phyloP scores from a whole-genome alignment of 2,888 invertebrate species.

The Saturnia pavonia region DNA sequence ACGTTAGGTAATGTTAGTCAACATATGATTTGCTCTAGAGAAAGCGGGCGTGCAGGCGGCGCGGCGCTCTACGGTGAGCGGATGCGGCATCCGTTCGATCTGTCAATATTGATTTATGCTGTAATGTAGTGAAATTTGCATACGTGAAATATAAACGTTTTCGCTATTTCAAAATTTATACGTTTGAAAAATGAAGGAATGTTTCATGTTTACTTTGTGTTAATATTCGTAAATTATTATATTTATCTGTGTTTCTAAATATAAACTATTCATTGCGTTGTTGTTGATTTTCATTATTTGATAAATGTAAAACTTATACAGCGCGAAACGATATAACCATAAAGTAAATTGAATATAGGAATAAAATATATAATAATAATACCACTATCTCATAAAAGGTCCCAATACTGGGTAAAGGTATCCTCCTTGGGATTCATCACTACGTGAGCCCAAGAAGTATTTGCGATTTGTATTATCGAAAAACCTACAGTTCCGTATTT shows the following conservation, averaged over 20 bases:
- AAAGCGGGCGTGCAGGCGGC: constrained; percentile 1
- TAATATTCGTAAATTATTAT: background rate
- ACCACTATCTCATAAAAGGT: too few relatives aligned
- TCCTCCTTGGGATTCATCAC: too few relatives aligned
- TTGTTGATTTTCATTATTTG: background rate
- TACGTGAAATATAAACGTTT: background rate
- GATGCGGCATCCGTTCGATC: background rate
- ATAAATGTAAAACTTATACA: background rate
- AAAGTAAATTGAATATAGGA: too few relatives aligned
- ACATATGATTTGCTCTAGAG: constrained; percentile 13
- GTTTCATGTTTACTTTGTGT: background rate
- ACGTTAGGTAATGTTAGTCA: constrained; percentile 12
- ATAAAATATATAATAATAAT: too few relatives aligned
- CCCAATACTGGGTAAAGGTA: too few relatives aligned
- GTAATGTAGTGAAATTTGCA: constrained; percentile 13
- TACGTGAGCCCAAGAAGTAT: too few relatives aligned
- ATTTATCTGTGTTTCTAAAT: background rate
- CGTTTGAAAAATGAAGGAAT: background rate
- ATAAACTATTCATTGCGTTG: background rate
- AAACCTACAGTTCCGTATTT: too few relatives aligned
- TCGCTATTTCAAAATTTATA: background rate
- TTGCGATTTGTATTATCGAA: too few relatives aligned
- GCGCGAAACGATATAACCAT: too few relatives aligned
- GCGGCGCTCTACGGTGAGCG: constrained; percentile 23
- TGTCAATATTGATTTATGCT: constrained; percentile 27